Evolutionary conservation across 2,113 vertebrate species (phyloP).

Genomic region (Emydura subglobosa): DNA sequence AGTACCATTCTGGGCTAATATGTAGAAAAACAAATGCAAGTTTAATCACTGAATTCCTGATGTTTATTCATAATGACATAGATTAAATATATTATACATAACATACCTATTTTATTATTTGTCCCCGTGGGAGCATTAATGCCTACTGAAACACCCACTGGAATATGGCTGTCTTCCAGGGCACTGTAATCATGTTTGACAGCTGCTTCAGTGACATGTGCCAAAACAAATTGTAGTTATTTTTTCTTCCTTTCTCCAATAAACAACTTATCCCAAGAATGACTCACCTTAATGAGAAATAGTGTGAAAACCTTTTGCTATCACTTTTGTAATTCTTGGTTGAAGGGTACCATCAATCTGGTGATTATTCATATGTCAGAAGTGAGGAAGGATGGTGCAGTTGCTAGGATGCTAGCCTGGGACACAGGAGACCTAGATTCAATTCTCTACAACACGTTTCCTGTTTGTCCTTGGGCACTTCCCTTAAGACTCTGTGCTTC

Average conservation of each 20-base stretch:
- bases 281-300: not conserved
- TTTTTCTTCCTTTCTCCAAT: not conserved
- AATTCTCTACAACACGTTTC: not conserved
- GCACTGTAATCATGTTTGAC: not conserved
- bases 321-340: not conserved
- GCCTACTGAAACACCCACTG: not conserved
- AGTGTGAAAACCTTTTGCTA: not conserved
- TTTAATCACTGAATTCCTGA: not conserved
- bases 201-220: not conserved
- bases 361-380: not conserved
- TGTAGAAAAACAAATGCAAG: not conserved
- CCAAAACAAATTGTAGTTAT: not conserved
- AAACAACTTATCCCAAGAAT: not conserved
- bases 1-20: not conserved
- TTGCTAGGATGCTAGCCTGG: not conserved
- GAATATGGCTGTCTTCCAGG: not conserved
- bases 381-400: not conserved
- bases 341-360: not conserved
- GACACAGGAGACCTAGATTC: not conserved
- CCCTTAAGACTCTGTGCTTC: not conserved
- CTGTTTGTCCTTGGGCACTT: not conserved
- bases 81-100: not conserved
- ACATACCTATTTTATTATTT: not conserved
- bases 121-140: not conserved
- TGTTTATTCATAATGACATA: not conserved